Percentiles rank a stretch among this genome's conserved stretches.
These are phyloP conservation scores for Rhinella marina DNA, from an alignment of 2,797 vertebrate species.

Conservation along the genomic window DNA sequence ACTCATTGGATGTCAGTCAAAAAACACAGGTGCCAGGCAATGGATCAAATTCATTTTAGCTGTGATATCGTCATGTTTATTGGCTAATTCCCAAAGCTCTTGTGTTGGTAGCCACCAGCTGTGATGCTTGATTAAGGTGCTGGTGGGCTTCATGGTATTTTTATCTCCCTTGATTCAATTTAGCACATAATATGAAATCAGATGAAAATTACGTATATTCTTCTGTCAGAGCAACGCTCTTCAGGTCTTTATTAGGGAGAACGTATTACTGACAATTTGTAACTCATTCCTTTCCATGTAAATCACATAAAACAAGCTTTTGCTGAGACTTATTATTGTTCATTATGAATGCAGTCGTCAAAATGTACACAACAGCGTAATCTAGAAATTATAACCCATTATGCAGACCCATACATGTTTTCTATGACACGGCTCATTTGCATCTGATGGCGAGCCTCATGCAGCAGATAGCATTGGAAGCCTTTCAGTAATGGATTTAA, in stretches of 20 bases:
- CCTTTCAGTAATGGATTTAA: not conserved
- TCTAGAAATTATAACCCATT: slow-evolving; percentile 41
- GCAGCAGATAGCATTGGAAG: not conserved
- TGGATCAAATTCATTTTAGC: slow-evolving; percentile 61
- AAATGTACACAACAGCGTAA: slow-evolving; percentile 43
- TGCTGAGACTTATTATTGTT: slow-evolving; percentile 20
- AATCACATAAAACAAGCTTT: slow-evolving; percentile 35
- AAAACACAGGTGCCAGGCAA: slow-evolving; percentile 62
- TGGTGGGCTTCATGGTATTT: slow-evolving; percentile 51
- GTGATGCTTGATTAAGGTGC: slow-evolving; percentile 53
- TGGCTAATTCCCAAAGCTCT: slow-evolving; percentile 61
- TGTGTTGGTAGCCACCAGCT: slow-evolving; percentile 60
- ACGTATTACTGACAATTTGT: slow-evolving; percentile 53
- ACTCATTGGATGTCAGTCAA: slow-evolving; percentile 64
- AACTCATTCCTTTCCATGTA: slow-evolving; percentile 54
- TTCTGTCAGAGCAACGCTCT: slow-evolving; percentile 57
- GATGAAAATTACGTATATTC: slow-evolving; percentile 61
- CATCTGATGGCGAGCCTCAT: not conserved
- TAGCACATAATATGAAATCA: slow-evolving; percentile 63
- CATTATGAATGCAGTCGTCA: slow-evolving; percentile 9
- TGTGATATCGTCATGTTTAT: slow-evolving; percentile 58
- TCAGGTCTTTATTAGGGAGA: slow-evolving; percentile 59
- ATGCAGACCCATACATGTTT: slow-evolving; percentile 22
- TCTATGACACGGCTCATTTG: slow-evolving; percentile 22
- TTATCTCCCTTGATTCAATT: slow-evolving; percentile 56